Evolutionary conservation across 2,113 vertebrate genomes (phyloP).

Genomic region (Brachionichthys hirsutus): DNA sequence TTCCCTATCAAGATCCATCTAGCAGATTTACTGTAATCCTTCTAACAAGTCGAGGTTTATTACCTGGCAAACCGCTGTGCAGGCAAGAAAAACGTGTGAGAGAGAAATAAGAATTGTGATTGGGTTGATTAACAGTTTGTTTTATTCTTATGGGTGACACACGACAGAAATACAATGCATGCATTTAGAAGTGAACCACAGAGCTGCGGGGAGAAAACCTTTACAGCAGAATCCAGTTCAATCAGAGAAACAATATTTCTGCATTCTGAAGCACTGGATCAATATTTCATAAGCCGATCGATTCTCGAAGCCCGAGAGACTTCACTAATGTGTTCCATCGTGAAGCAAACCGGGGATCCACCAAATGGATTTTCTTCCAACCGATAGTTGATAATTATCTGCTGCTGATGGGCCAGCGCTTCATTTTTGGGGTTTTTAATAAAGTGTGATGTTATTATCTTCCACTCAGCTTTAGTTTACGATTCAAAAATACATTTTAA

Average conservation of each 20-base stretch:
- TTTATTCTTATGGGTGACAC: constrained; percentile 42
- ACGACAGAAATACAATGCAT: constrained; percentile 5
- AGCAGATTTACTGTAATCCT: too few relatives aligned
- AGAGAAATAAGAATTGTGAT: constrained; percentile 22
- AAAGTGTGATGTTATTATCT: too few relatives aligned
- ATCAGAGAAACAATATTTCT: background rate
- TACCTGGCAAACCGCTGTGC: constrained; percentile 6
- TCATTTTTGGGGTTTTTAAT: too few relatives aligned
- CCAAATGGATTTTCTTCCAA: too few relatives aligned
- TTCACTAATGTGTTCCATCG: constrained; percentile 14
- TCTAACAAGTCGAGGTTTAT: too few relatives aligned
- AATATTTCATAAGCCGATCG: constrained; percentile 16
- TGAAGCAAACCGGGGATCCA: constrained; percentile 2
- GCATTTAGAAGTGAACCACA: background rate
- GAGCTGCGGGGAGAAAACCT: background rate
- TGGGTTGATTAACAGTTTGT: constrained; percentile 12
- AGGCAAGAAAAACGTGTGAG: constrained; percentile 11
- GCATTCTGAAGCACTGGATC: background rate
- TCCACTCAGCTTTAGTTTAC: too few relatives aligned
- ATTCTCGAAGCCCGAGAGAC: constrained; percentile 15
- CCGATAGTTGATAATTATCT: too few relatives aligned
- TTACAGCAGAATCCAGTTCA: background rate
- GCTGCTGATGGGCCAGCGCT: too few relatives aligned
- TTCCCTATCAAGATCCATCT: too few relatives aligned
- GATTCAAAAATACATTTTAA: too few relatives aligned